Evolutionary conservation across 2,113 vertebrate species (phyloP).

Genomic region (Phoxinus phoxinus): DNA sequence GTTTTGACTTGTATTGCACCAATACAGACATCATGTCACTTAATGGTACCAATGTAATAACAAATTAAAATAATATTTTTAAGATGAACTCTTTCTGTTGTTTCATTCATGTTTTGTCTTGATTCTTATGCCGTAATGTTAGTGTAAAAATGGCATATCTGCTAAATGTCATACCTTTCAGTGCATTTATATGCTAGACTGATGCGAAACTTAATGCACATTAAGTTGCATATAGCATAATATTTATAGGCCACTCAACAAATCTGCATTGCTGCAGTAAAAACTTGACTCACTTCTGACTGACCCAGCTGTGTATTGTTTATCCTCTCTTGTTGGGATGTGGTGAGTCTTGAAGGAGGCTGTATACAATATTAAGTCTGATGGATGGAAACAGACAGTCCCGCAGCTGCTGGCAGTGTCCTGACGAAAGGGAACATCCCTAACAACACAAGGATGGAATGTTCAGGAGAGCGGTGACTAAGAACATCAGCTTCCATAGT

Average conservation of each 20-base stretch:
- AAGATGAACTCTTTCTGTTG: background rate
- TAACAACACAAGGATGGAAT: constrained; percentile 2
- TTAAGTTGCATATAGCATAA: background rate
- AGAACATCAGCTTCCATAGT: background rate
- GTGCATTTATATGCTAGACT: background rate
- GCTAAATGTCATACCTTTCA: background rate
- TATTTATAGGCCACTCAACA: background rate
- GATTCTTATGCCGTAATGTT: background rate
- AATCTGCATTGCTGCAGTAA: background rate
- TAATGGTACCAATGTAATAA: background rate
- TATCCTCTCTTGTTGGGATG: constrained; percentile 2
- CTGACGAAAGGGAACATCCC: constrained; percentile 2
- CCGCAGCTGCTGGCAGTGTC: background rate
- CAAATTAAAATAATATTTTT: background rate
- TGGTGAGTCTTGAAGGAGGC: background rate
- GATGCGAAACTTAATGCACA: background rate
- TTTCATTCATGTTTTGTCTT: background rate
- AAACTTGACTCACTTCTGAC: background rate
- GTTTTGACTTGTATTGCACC: constrained; percentile 47
- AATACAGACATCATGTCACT: constrained; percentile 36
- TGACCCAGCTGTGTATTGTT: background rate
- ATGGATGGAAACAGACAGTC: constrained; percentile 16
- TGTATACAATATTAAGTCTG: constrained; percentile 19
- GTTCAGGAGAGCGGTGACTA: constrained; percentile 2
- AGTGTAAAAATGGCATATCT: background rate